Base-by-base conservation (phyloP, 2,113 vertebrate genomes). In the Enhydra lutris region DNA sequence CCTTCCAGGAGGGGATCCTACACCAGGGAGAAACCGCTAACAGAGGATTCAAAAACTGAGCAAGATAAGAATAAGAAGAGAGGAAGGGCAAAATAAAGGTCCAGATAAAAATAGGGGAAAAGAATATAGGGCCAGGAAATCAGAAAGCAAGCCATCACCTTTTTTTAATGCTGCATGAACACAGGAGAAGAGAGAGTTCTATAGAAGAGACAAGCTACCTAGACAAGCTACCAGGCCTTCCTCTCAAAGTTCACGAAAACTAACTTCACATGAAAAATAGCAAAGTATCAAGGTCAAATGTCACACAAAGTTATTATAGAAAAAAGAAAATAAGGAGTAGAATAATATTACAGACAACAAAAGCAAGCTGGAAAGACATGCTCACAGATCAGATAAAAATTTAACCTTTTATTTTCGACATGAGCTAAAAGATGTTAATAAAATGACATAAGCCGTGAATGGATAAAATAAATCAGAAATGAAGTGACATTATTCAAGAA, bases 261-360 rank as follows among this genome's bases (percentile, higher is more conserved):
- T 2, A 34, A 84, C 29, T 69, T 65, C 47, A 84, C 24, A 10
- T 4, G n/a, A 93, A 95, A 83, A 96, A 61, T 20, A 93, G 29
- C 65, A 47, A 96, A 92, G 74, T 23, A 79, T 81, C 88, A 81
- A 57, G 36, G 65, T 82, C 87, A 87, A 95, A 92, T 84, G 59
- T 36, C 36, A 85, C 18, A 71, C 45, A 59, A 59, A 89, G 45
- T 87, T 61, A 76, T 50, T 42, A n/a, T 10, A 59, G 79, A 67
- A 74, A 84, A 95, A 65, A 15, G 67, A 89, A 71, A 47, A 42
- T 26, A 50, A 42, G 36, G 59, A 88, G 63, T 65, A 65, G 7
- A 79, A 13, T 55, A 83, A 88, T 29, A 73, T 10, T 55, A 73
- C 4, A 80, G 21, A 73, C 17, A 87, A 26, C 57, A 29, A 89